Base-by-base conservation (phyloP, 2,888 invertebrate species). In the Carabus problematicus region DNA sequence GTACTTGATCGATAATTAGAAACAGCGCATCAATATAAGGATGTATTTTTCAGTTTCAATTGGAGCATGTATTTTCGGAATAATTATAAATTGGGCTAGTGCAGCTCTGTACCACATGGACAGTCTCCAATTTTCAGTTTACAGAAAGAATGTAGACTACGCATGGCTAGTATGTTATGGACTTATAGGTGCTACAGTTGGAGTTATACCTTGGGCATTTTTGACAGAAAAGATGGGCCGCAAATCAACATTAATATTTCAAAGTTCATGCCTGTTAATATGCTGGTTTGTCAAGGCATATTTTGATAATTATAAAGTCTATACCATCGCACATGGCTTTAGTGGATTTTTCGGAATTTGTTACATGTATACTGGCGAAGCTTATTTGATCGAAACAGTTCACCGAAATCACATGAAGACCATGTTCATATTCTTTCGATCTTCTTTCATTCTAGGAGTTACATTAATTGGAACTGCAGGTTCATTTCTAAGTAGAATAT, bases 41-140 rank as follows among this genome's bases (percentile, higher is more conserved):
- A 9, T 29, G 29, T 29, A 29, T 11, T 12, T 74, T 75, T 29
- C 63, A 77, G 77, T 73, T 41, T 73, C 75, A 63, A 60, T 74
- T 11, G 73, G 74, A 18, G 72, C 76, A 12, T 64, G 76, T 19
- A 73, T 72, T 1, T 76, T 76, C 63, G 77, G 77, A 54, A 73
- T 73, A 8, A 70, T 72, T 9, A 55, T 77, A 3, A 75, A 74
- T 45, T 77, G 77, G 77, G 73, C 75, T 18, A 72, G 71, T 47
- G 73, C 75, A 8, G 70, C 72, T 29, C 63, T 73, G 16, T 62
- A 64, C 8, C 52, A 66, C 29, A 29, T 29, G 29, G 29, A 29
- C 6, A 29, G 29, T 55, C 16, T 61, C 1, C 43, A 55, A 52
- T 64, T 56, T 18, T 56, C 60, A n/a, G 39, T 49, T 41, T 42